These are phyloP conservation scores for Hippocampus zosterae DNA, from an alignment of 2,113 vertebrate genomes.

Conservation along the genomic window DNA sequence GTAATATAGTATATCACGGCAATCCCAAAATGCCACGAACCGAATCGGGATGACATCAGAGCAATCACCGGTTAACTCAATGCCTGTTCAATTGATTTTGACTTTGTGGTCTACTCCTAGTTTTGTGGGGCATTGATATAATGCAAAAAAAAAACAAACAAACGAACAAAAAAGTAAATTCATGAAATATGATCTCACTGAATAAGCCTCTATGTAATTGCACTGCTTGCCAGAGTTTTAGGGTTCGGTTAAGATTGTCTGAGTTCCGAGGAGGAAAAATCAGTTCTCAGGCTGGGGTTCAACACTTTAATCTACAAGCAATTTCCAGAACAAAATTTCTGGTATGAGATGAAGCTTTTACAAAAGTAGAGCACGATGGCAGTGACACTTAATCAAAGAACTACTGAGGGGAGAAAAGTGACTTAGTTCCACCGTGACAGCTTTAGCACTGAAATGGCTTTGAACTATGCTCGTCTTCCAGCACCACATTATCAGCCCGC, in stretches of 20 bases:
- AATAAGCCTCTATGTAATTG: not conserved
- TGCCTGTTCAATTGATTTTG: too few relatives aligned
- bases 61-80: too few relatives aligned
- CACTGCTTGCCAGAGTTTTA: not conserved
- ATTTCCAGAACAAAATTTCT: slow-evolving; percentile 54
- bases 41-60: too few relatives aligned
- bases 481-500: not conserved
- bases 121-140: too few relatives aligned
- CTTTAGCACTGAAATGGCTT: slow-evolving; percentile 35
- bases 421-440: slow-evolving; percentile 27
- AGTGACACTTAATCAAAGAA: slow-evolving; percentile 48
- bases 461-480: slow-evolving; percentile 30
- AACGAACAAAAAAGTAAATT: too few relatives aligned
- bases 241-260: too few relatives aligned
- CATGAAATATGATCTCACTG: not conserved
- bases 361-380: slow-evolving; percentile 29
- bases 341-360: slow-evolving; percentile 39
- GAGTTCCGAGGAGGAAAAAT: slow-evolving; percentile 47
- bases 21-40: too few relatives aligned
- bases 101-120: too few relatives aligned
- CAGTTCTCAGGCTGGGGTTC: slow-evolving; percentile 51
- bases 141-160: too few relatives aligned
- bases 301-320: slow-evolving; percentile 46
- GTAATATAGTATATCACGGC: too few relatives aligned
- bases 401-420: slow-evolving; percentile 10